Percentiles rank a stretch among this genome's conserved stretches.
These are phyloP conservation scores for Trissolcus brochymenae DNA, from an alignment of 2,888 invertebrate genomes.

Conservation along the genomic window DNA sequence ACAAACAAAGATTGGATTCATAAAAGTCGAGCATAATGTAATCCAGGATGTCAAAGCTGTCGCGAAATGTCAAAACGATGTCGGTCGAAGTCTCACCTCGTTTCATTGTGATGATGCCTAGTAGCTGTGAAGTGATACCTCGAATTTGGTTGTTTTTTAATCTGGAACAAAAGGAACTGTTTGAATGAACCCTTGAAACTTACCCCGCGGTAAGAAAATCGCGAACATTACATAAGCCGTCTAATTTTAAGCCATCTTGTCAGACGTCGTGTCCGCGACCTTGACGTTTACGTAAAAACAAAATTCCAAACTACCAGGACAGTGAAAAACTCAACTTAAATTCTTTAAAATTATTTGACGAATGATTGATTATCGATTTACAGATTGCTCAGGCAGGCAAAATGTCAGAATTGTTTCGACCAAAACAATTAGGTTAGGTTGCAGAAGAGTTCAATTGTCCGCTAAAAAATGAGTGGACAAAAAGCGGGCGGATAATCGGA, in stretches of 20 bases:
- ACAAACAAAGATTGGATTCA: no score
- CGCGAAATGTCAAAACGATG: not conserved
- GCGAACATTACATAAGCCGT: conserved; percentile 68
- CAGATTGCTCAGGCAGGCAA: not conserved
- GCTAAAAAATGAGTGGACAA: not conserved
- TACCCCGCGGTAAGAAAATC: conserved; percentile 34
- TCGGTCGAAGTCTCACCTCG: conserved; percentile 9
- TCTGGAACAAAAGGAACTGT: conserved; percentile 24
- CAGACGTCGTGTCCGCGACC: conserved; percentile 62
- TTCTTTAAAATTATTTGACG: conserved; percentile 50
- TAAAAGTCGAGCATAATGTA: no score
- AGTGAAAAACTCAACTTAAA: conserved; percentile 46
- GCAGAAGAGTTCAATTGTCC: not conserved
- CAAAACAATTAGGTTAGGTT: conserved; percentile 15
- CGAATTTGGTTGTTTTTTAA: conserved; percentile 22
- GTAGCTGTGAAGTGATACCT: conserved; percentile 14
- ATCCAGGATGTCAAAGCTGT: not conserved
- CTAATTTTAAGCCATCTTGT: conserved; percentile 70
- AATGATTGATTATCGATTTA: not conserved
- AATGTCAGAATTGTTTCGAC: not conserved
- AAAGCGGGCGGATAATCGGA: not conserved
- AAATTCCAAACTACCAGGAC: not conserved
- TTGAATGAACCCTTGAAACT: conserved; percentile 3
- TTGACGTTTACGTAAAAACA: conserved; percentile 55
- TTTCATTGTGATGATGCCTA: not conserved